Percentiles rank a stretch among this genome's conserved stretches.
phyloP scores from a whole-genome alignment of 2,113 vertebrate species.

The Hipposideros armiger region DNA sequence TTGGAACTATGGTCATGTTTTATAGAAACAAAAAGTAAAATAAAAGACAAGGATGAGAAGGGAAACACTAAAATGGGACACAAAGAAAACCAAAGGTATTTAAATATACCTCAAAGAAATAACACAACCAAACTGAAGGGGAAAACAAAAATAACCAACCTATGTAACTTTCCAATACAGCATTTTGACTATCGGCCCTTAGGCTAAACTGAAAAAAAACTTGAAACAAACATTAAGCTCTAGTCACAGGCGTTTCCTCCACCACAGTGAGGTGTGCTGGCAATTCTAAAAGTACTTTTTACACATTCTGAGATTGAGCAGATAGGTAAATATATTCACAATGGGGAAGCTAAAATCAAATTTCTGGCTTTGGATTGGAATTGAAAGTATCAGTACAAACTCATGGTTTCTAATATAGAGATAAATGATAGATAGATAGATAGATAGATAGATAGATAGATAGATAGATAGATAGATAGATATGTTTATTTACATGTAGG shows the following conservation, averaged over 20 bases:
- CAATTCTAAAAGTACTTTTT: background rate
- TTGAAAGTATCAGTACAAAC: background rate
- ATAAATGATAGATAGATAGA: background rate
- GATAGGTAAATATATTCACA: background rate
- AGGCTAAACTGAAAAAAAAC: background rate
- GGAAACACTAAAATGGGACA: background rate
- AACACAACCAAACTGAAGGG: background rate
- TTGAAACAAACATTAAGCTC: background rate
- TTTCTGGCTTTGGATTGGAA: background rate
- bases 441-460: background rate
- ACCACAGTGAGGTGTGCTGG: background rate
- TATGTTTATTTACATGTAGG: too few relatives aligned
- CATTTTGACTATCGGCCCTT: background rate
- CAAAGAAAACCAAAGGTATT: background rate
- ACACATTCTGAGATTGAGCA: background rate
- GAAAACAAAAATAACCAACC: background rate
- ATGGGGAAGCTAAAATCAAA: background rate
- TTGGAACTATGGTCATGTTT: background rate
- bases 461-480: background rate
- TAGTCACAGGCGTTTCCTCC: background rate
- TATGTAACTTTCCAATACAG: background rate
- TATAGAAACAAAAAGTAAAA: constrained; percentile 22
- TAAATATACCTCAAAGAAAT: background rate
- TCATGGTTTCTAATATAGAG: background rate
- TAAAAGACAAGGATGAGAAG: background rate